Evolutionary conservation across 2,888 invertebrate genomes (phyloP), one percentile per base, ranked within the genome.

Genomic region (Eulithis testata): DNA sequence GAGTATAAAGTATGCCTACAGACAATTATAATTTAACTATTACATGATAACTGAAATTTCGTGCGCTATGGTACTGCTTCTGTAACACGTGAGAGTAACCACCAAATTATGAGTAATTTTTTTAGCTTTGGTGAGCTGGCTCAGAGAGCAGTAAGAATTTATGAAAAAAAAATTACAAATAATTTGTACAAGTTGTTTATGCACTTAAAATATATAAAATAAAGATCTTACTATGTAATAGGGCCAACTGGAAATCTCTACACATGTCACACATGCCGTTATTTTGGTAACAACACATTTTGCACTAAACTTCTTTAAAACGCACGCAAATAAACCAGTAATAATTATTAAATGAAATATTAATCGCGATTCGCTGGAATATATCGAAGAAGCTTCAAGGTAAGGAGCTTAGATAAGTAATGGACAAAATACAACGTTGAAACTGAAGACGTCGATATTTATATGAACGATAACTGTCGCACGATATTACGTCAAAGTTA

Each of bases 401-500:
- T 90, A 87, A 88, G 85, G 81, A 89, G 89, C 91, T 91, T 88
- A 88, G 91, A 91, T 92, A 91, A 90, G 89, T 82, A 78, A 78
- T 85, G 89, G 84, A 90, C 87, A 84, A 87, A 91, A 92, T 92
- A 91, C 87, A 82, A 84, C 79, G 84, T 73, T 81, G 82, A 77
- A 78, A 81, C 79, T 77, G 79, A 83, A 87, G 85, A 83, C 88
- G 85, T 87, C 90, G 86, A 83, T 91, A 91, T 93, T 89, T 92
- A 93, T 92, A 88, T 84, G 88, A 79, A 83, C 86, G 87, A 81
- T 92, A 93, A 88, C 91, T 84, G 79, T 87, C 88, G 79, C 80
- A 83, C 86, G 88, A 88, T 86, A 80, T 90, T 91, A 92, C 93
- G 93, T 93, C 93, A 93, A 88, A 91, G 89, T 81, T 90, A 89